Evolutionary conservation across 2,113 vertebrate species (phyloP), one percentile per base, ranked within the genome.

Genomic region (Lepidothrix coronata): DNA sequence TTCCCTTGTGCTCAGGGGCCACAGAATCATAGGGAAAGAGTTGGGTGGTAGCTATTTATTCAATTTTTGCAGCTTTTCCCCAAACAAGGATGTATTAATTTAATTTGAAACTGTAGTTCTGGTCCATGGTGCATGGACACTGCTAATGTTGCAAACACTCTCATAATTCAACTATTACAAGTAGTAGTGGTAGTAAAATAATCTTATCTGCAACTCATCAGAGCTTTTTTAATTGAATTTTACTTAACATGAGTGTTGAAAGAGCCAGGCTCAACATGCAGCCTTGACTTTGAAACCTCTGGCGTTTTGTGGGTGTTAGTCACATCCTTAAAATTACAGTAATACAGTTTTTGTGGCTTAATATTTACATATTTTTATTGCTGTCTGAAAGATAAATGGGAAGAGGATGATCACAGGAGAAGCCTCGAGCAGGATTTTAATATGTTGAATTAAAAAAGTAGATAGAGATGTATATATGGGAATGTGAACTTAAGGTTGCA

Each of bases 331-430:
- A 97, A 94, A 95, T 95, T 96, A 96, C 75, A 93, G 88, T 96
- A 97, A 95, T 95, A 88, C 49, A 95, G 77, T 96, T 95, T 96
- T 96, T 97, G 96, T 95, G 95, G 95, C 94, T 97, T 95, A 89
- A 75, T 95, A 97, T 97, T 97, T 97, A 96, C 96, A 96, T 96
- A 94, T 96, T 97, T 96, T 96, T 95, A 96, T 96, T 96, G 94
- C 96, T 96, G 91, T 90, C 95, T 97, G 79, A 95, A 95, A 97
- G 97, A 97, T 96, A 96, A 96, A 97, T 96, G 96, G 88, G 91
- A 96, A 95, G 67, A 96, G 51, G 92, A 96, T 95, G 93, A 95
- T 97, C 89, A 96, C 91, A 97, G 87, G 62, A 94, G 88, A 96
- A 88, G 94, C 95, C 95, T 95, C 58, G 46, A 97, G 96, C 94